Percentiles rank a stretch among this genome's conserved stretches.
These are phyloP conservation scores for Condylura cristata DNA, from an alignment of 2,113 vertebrate species.

Conservation along the genomic window DNA sequence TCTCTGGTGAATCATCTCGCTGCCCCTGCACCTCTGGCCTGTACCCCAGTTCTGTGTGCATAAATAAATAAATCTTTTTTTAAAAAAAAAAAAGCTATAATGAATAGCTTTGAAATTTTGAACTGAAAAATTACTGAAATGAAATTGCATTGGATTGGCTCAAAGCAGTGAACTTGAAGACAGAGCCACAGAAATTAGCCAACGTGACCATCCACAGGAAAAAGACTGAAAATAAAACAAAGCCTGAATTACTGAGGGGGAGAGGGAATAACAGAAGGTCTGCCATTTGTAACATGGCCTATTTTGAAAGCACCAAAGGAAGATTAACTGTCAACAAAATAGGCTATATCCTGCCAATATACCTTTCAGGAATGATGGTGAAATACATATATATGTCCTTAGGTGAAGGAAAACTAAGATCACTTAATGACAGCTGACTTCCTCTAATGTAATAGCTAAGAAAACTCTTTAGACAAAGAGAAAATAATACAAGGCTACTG, in stretches of 20 bases:
- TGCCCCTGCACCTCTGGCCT: no score
- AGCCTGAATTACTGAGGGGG: not conserved
- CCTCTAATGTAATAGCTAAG: not conserved
- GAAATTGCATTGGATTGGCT: not conserved
- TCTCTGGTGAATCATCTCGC: no score
- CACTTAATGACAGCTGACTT: constrained; percentile 1
- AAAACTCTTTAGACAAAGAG: not conserved
- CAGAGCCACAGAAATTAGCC: not conserved
- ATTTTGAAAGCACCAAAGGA: not conserved
- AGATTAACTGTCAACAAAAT: not conserved
- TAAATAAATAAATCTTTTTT: no score
- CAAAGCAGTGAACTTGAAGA: not conserved
- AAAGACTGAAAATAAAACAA: not conserved
- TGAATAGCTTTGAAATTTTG: not conserved
- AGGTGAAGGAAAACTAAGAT: constrained; percentile 22
- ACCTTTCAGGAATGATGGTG: constrained; percentile 1
- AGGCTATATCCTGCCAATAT: not conserved
- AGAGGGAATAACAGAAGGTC: not conserved
- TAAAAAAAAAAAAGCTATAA: constrained; percentile 26
- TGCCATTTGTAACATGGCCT: not conserved
- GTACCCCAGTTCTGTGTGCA: no score
- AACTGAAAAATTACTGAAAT: constrained; percentile 13
- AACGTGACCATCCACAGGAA: not conserved
- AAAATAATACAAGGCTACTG: not conserved
- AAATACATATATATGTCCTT: not conserved